Evolutionary conservation across 64 coral and sea anemone genomes (phyloP).

Genomic region (Cladopsammia gracilis): DNA sequence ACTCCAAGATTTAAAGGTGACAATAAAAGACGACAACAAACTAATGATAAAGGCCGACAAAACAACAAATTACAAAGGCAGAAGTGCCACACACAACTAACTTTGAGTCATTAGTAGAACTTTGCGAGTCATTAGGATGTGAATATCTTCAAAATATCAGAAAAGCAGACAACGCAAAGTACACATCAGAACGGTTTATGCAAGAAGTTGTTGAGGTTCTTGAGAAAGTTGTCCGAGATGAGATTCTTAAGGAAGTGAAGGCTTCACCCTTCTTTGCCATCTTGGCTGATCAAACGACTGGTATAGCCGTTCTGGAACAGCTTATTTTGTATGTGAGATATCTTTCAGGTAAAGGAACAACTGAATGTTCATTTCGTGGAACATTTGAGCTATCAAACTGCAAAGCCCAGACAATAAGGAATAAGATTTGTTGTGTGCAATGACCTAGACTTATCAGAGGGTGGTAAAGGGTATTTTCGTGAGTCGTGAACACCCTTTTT

Average conservation of each 20-base stretch:
- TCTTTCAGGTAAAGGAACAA: neutral
- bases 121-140: neutral
- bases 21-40: too few species aligned
- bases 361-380: neutral
- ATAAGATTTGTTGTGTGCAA: slow-evolving; percentile 5
- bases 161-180: too few species aligned
- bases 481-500: too few species aligned
- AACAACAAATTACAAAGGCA: neutral
- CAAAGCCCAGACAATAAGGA: neutral
- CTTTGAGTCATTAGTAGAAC: neutral
- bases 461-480: too few species aligned
- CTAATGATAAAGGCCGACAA: too few species aligned
- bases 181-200: too few species aligned
- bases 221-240: too few species aligned
- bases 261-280: neutral
- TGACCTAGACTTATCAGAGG: too few species aligned
- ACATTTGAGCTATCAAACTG: slow-evolving; percentile 20
- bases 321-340: slow-evolving; percentile 4
- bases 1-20: too few species aligned
- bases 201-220: too few species aligned
- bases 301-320: slow-evolving; percentile 2
- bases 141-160: too few species aligned
- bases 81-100: neutral
- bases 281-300: neutral
- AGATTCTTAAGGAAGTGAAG: too few species aligned